A percentile compares a stretch with the other conserved stretches of the same genome.
Conservation (phyloP, 2,888 invertebrate genomes). For the Clivina fossor region DNA sequence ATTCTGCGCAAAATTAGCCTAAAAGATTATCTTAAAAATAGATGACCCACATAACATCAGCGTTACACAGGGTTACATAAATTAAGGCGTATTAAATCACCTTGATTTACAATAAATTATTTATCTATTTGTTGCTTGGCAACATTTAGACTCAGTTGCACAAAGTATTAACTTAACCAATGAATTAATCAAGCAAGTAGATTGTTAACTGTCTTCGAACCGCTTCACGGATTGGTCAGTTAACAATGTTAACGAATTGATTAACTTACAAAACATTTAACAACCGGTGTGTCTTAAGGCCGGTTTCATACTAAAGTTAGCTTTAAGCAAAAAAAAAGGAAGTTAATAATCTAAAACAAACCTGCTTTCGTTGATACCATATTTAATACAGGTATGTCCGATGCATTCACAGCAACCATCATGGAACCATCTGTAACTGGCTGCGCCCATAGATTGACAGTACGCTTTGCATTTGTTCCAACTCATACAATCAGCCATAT, state of each 20-base stretch:
- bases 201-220: too few species aligned
- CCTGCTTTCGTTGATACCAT: conserved; percentile 86
- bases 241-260: too few species aligned
- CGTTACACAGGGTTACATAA: neutral
- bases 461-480: conserved; percentile 82
- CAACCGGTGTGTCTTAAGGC: too few species aligned
- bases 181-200: too few species aligned
- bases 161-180: too few species aligned
- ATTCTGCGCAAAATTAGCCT: too few species aligned
- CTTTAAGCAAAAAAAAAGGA: neutral
- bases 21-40: too few species aligned
- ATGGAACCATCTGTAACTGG: conserved; percentile 89
- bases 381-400: conserved; percentile 84
- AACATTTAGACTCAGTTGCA: too few species aligned
- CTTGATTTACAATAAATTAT: neutral
- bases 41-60: neutral
- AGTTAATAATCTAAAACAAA: conserved; percentile 45
- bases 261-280: too few species aligned
- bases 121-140: too few species aligned
- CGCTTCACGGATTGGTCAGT: too few species aligned
- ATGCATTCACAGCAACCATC: conserved; percentile 94
- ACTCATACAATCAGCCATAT: conserved; percentile 86
- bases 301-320: neutral
- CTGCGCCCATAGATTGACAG: conserved; percentile 82
- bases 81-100: neutral